Evolutionary conservation across 1,140 invertebrate genomes (phyloP), one percentile per base, ranked within the genome.

Genomic region (Rhysida immarginata): DNA sequence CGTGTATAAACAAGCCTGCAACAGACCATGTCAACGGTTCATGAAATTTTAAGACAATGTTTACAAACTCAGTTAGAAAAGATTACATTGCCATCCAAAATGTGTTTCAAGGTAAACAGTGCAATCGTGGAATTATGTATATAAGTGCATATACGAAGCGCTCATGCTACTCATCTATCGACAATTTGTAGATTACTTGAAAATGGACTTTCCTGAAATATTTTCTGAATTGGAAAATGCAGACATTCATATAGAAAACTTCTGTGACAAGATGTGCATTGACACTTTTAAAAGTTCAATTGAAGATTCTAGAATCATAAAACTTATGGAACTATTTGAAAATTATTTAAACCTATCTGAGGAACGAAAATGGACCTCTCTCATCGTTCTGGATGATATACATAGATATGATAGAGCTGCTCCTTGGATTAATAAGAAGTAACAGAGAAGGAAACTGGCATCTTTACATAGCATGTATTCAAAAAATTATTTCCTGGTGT

Each of bases 21-120:
- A 58, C 56, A 52, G 25, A 58, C n/a, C 20, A 53, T 58, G 51
- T 54, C 53, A 23, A 58, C 56, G 21, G 51, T 58, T 3, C 42
- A 52, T 46, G 46, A 58, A 26, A 55, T 60, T 52, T 46, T 59
- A 46, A n/a, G 11, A 24, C n/a, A 35, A 45, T 43, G 42, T 41
- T 14, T 56, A 23, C 26, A 52, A 45, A 46, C 56, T 25, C n/a
- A 54, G 42, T 44, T 44, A 24, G 29, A 42, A 44, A 54, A 44
- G n/a, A 44, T 44, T 43, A 18, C 21, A 18, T 23, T 18, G 44
- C 44, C 21, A 46, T 46, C 21, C 16, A 46, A 18, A 23, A 16
- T 18, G 44, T 46, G 5, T 20, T 46, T 16, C 16, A 46, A 46
- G 44, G 44, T 18, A 46, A 46, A 20, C 44, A 46, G 16, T 46